A percentile compares a stretch with the other conserved stretches of the same genome.
Evolutionary conservation across 2,113 vertebrate genomes (phyloP).

Genomic region (Pogona vitticeps): DNA sequence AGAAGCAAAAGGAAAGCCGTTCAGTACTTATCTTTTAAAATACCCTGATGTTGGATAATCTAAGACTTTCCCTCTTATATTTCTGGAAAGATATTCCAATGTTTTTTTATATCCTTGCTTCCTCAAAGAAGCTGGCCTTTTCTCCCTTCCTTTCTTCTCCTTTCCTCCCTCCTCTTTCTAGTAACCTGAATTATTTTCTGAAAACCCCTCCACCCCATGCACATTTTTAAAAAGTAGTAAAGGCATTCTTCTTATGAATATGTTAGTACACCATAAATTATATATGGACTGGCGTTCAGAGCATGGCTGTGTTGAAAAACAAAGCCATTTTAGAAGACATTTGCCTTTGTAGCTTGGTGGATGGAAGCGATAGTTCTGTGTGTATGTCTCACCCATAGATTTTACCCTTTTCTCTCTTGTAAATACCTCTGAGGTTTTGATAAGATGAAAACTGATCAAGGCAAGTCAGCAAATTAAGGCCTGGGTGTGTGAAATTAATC

Average conservation of each 20-base stretch:
- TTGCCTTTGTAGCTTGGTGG: background rate
- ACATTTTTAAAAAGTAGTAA: background rate
- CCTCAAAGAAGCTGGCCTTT: too few species aligned
- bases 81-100: too few species aligned
- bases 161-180: background rate
- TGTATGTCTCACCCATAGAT: background rate
- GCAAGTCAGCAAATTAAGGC: background rate
- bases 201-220: background rate
- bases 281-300: background rate
- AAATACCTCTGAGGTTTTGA: background rate
- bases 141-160: too few species aligned
- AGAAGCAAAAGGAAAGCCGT: too few species aligned
- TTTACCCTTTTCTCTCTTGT: background rate
- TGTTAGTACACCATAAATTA: background rate
- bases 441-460: background rate
- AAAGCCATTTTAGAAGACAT: background rate
- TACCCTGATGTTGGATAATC: too few species aligned
- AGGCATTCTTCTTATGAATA: background rate
- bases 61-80: too few species aligned
- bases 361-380: background rate
- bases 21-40: too few species aligned
- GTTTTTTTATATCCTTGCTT: too few species aligned
- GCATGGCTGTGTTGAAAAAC: background rate
- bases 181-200: background rate
- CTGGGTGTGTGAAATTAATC: slow-evolving; percentile 8